A percentile compares a stretch with the other conserved stretches of the same genome.
Evolutionary conservation across 2,113 vertebrate genomes (phyloP).

Genomic region (Protomyctophum bolini): DNA sequence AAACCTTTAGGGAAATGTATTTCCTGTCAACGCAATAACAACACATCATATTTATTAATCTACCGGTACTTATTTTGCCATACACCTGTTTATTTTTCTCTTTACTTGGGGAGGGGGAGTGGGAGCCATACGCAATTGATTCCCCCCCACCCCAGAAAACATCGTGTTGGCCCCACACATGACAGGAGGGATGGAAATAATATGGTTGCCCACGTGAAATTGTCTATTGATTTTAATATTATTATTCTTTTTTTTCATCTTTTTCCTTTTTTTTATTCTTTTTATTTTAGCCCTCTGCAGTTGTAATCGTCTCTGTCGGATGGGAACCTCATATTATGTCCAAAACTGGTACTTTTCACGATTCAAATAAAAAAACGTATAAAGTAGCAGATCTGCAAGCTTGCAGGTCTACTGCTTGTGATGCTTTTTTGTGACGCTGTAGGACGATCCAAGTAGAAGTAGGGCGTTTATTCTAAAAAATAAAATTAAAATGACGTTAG

Average conservation of each 20-base stretch:
- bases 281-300: slow-evolving; percentile 4
- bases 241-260: no score
- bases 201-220: slow-evolving; percentile 60
- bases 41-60: slow-evolving; percentile 54
- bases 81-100: slow-evolving; percentile 52
- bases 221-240: slow-evolving; percentile 69
- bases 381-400: no score
- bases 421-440: no score
- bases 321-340: no score
- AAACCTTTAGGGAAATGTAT: slow-evolving; percentile 58
- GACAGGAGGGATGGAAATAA: slow-evolving; percentile 53
- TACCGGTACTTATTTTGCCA: slow-evolving; percentile 51
- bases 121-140: slow-evolving; percentile 26
- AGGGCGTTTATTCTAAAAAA: no score
- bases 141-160: slow-evolving; percentile 17
- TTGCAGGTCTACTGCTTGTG: no score
- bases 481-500: no score
- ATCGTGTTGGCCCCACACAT: slow-evolving; percentile 36
- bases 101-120: slow-evolving; percentile 27
- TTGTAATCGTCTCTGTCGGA: slow-evolving; percentile 19
- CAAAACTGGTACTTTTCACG: no score
- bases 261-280: slow-evolving; percentile 26
- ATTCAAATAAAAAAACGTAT: no score
- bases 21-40: slow-evolving; percentile 46
- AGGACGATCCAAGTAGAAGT: no score